Evolutionary conservation across 2,113 vertebrate genomes (phyloP), one percentile per base, ranked within the genome.

Genomic region (Theristicus caerulescens): DNA sequence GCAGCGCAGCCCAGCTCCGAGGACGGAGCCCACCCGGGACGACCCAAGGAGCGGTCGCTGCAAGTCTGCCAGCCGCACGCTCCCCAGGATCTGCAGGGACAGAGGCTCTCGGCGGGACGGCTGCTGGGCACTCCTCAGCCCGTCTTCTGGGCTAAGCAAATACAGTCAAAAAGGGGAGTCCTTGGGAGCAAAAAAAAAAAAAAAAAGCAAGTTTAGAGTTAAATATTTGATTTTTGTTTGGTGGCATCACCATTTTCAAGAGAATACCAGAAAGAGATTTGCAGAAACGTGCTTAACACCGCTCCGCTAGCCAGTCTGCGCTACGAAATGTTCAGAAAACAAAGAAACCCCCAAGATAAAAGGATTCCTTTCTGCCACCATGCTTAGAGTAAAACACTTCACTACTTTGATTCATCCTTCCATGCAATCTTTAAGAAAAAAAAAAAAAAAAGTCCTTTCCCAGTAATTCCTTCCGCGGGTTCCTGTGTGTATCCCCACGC

Each of bases 401-500:
- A 11, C 69, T 26, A 0, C 65, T 78, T 42, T 5, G 21, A 81
- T 22, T 67, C 73, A 54, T 22, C 64, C 59, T 62, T 42, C 85
- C 57, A 36, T 1, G 13, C 14, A 12, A 31, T 1, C 66, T 21
- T 46, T 18, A 4, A 38, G 44, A 26, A 42, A 27, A 67, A 32
- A 25, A 46, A 26, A 42, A 27, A 59, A 34, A 22, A 17, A 40
- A 32, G 6, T 2, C 32, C 7, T 32, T 64, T 61, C 16, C 32
- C 69, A 40, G 47, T 1, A 46, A 47, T 11, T 25, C 65, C 10
- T 12, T 13, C 29, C 0, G 46, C 0, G 52, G 54, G 40, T 10
- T 46, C 38, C 78, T n/a, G 72, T 4, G 0, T 0, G 10, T 5
- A 12, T 1, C 26, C 47, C 24, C 40, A 15, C 3, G 42, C 36